Conservation (phyloP, 2,113 vertebrate genomes). For the Gymnobelideus leadbeateri region DNA sequence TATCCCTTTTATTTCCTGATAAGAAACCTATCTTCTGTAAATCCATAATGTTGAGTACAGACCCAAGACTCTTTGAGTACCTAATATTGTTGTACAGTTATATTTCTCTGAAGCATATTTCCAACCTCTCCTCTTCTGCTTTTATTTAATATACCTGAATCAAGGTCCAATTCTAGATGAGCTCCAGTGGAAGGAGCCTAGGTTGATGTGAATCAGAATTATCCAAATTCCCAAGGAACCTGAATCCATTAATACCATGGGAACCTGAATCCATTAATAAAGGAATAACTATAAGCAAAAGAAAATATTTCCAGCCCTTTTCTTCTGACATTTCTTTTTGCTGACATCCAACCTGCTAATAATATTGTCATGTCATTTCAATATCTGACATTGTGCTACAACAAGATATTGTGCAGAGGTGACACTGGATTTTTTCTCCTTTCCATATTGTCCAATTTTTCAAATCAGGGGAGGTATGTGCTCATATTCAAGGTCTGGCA, state of each 20-base stretch:
- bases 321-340: conserved; percentile 58
- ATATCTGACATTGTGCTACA: conserved; percentile 58
- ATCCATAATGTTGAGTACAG: background rate
- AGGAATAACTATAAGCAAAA: conserved; percentile 25
- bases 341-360: conserved; percentile 44
- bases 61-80: background rate
- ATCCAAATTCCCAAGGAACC: conserved; percentile 25
- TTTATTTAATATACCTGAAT: conserved; percentile 49
- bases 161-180: conserved; percentile 22
- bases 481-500: conserved; percentile 51
- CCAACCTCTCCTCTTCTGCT: conserved; percentile 4
- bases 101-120: conserved; percentile 6
- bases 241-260: conserved; percentile 41
- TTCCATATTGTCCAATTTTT: conserved; percentile 45
- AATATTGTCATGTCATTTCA: conserved; percentile 61
- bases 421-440: background rate
- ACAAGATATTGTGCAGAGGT: conserved; percentile 28
- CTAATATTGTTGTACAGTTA: conserved; percentile 4
- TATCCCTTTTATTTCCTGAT: conserved; percentile 5
- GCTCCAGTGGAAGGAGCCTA: conserved; percentile 24
- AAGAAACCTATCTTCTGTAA: background rate
- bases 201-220: conserved; percentile 13
- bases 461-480: conserved; percentile 10
- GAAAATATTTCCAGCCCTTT: conserved; percentile 37
- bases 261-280: conserved; percentile 40